Evolutionary conservation across 1,140 invertebrate genomes (phyloP).

Genomic region (Prorops nasuta): DNA sequence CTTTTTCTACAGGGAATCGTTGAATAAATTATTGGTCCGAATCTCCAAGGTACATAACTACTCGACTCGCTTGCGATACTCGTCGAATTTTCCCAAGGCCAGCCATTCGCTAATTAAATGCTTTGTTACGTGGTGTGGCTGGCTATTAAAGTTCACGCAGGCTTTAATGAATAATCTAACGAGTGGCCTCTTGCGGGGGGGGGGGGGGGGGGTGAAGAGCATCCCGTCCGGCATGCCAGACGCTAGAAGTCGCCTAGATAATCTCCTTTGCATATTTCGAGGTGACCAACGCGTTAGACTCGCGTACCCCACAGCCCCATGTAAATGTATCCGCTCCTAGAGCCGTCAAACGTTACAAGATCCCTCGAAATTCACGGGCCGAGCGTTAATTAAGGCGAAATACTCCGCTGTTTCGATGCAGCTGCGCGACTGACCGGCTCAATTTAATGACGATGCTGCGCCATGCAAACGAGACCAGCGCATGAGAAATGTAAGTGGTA

Average conservation of each 20-base stretch:
- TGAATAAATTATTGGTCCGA: too few species aligned
- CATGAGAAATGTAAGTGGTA: too few species aligned
- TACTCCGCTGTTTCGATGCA: neutral
- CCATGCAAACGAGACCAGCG: neutral
- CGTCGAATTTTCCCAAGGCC: neutral
- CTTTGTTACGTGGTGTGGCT: conserved; percentile 27
- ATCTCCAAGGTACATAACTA: too few species aligned
- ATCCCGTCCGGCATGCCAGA: neutral
- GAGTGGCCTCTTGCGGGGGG: conserved; percentile 9
- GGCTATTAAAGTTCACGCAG: conserved; percentile 37
- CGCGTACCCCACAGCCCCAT: conserved; percentile 22
- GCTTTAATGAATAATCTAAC: conserved; percentile 37
- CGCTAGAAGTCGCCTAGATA: conserved; percentile 24
- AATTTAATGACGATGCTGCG: neutral
- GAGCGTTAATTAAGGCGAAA: conserved; percentile 16
- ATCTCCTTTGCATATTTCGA: conserved; percentile 39
- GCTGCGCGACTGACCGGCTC: too few species aligned
- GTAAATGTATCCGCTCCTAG: conserved; percentile 23
- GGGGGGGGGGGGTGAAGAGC: conserved; percentile 15
- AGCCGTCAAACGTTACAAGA: conserved; percentile 19
- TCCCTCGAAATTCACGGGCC: conserved; percentile 17
- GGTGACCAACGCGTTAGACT: neutral
- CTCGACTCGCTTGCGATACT: neutral
- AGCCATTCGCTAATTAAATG: conserved; percentile 25
- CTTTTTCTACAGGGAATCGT: neutral